A percentile compares a stretch with the other conserved stretches of the same genome.
These are phyloP conservation scores for Lepidocolaptes lacrymiger DNA, from an alignment of 2,797 vertebrate species.

Conservation along the genomic window DNA sequence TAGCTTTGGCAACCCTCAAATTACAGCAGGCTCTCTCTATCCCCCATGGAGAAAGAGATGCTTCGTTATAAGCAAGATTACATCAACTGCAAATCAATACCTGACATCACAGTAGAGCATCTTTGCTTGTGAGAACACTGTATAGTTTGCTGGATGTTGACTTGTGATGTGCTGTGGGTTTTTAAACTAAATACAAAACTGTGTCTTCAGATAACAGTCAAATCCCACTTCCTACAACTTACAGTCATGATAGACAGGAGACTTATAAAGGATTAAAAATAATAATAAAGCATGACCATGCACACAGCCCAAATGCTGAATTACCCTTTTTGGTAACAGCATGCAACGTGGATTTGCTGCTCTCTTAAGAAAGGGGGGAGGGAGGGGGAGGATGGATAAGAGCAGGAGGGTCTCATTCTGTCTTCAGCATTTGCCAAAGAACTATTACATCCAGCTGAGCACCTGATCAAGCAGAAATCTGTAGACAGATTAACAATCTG, in stretches of 20 bases:
- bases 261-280: neutral
- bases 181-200: neutral
- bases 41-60: neutral
- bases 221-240: neutral
- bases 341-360: neutral
- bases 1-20: neutral
- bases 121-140: neutral
- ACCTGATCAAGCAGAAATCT: neutral
- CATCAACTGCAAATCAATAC: neutral
- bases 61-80: neutral
- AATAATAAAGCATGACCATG: neutral
- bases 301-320: neutral
- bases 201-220: neutral
- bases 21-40: neutral
- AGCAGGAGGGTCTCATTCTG: neutral
- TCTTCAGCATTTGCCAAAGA: neutral
- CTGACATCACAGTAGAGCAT: neutral
- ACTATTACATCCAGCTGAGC: neutral
- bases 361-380: neutral
- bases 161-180: neutral
- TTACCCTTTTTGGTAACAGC: neutral
- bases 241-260: neutral
- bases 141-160: neutral
- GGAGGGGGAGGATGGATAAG: neutral
- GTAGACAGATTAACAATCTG: neutral